Conservation (phyloP, 2,113 vertebrate genomes). For the Syngnathoides biaculeatus region DNA sequence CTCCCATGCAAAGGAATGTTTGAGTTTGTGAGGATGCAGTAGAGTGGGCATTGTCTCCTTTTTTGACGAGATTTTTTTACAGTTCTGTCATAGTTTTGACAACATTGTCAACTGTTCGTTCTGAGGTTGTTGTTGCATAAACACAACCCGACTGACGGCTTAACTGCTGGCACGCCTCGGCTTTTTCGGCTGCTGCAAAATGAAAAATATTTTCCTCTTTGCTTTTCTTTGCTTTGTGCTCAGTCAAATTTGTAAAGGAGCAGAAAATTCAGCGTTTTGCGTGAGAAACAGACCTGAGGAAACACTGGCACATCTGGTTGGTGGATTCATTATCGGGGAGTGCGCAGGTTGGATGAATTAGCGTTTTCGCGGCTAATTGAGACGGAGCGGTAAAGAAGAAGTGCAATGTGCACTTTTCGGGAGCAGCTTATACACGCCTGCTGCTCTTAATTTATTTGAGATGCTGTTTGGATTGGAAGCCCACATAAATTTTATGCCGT, state of each 20-base stretch:
- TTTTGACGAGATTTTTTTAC: too few species aligned
- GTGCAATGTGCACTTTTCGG: not conserved
- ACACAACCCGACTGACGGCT: not conserved
- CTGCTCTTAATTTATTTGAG: slow-evolving; percentile 3
- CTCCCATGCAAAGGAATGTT: too few species aligned
- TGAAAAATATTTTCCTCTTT: slow-evolving; percentile 6
- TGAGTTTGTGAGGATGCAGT: too few species aligned
- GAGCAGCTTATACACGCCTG: not conserved
- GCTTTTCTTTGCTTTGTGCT: slow-evolving; percentile 1
- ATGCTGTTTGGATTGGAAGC: not conserved
- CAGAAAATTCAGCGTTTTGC: not conserved
- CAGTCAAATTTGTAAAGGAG: slow-evolving; percentile 7
- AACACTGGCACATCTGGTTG: slow-evolving; percentile 14
- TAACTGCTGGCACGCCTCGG: slow-evolving; percentile 4
- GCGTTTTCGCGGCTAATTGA: not conserved
- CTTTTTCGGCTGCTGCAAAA: slow-evolving; percentile 11
- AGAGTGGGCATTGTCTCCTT: too few species aligned
- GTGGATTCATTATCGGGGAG: not conserved
- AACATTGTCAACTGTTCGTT: not conserved
- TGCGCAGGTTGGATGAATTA: not conserved
- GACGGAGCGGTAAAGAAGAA: slow-evolving; percentile 2
- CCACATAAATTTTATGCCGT: not conserved
- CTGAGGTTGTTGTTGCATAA: not conserved
- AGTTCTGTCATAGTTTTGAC: not conserved
- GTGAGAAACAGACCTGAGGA: slow-evolving; percentile 5